A percentile compares a stretch with the other conserved stretches of the same genome.
phyloP scores from a whole-genome alignment of 2,113 vertebrate species.

The Capra hircus region DNA sequence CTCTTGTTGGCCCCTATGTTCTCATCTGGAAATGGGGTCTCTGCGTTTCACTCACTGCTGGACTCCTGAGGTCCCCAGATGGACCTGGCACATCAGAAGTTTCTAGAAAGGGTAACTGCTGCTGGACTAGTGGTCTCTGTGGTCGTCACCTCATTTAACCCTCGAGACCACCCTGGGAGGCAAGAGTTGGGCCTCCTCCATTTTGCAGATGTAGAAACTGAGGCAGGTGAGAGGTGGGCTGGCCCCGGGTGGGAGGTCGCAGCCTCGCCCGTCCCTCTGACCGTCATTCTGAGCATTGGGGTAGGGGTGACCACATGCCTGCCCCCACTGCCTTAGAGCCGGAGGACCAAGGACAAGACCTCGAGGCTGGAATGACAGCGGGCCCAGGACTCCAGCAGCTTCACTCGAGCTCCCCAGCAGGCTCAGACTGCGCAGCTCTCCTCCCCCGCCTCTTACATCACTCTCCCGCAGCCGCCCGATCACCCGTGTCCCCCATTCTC shows the following conservation, averaged over 20 bases:
- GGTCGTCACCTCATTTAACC: neutral
- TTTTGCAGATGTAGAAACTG: neutral
- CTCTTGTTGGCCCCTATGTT: neutral
- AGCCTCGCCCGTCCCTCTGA: neutral
- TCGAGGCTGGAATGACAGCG: neutral
- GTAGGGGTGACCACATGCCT: rapidly evolving
- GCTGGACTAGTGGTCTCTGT: neutral
- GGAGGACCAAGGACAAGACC: neutral
- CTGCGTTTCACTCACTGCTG: rapidly evolving
- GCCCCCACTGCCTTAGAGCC: neutral
- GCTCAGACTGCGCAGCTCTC: neutral
- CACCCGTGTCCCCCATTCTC: rapidly evolving
- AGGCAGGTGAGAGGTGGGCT: neutral
- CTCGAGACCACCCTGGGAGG: neutral
- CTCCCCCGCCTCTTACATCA: neutral
- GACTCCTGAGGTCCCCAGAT: neutral
- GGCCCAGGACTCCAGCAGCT: neutral
- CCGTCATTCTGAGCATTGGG: rapidly evolving
- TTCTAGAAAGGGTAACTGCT: neutral
- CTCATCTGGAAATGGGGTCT: neutral
- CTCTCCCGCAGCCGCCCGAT: neutral
- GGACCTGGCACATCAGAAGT: neutral
- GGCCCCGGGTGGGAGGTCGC: neutral
- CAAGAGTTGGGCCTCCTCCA: neutral
- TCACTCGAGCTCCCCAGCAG: neutral